A percentile compares a stretch with the other conserved stretches of the same genome.
Conservation (phyloP, 2,888 invertebrate species). For the Trichacis sp. region DNA sequence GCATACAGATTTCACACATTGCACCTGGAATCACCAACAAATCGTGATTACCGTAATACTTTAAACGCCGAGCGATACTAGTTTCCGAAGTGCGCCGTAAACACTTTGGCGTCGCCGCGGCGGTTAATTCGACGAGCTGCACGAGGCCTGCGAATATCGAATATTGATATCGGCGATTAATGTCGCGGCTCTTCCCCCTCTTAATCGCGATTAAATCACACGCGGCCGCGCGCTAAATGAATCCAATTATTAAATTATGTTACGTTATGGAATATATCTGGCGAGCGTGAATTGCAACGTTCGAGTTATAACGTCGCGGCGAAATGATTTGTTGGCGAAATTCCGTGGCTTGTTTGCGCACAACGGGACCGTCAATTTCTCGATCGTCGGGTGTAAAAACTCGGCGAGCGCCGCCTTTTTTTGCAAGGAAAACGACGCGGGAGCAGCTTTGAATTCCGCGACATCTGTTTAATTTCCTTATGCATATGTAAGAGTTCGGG, state of each 20-base stretch:
- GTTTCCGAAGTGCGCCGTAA: conserved; percentile 42
- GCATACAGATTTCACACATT: too few species aligned
- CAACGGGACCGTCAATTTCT: not conserved
- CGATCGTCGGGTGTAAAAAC: not conserved
- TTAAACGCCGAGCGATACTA: too few species aligned
- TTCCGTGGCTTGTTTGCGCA: conserved; percentile 22
- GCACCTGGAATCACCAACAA: too few species aligned
- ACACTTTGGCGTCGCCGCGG: conserved; percentile 44
- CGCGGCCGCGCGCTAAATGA: conserved; percentile 35
- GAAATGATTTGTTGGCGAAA: conserved; percentile 26
- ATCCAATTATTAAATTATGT: conserved; percentile 42
- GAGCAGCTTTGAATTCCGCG: conserved; percentile 50
- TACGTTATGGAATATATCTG: conserved; percentile 27
- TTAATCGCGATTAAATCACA: conserved; percentile 48
- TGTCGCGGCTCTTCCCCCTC: conserved; percentile 44
- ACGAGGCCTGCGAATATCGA: conserved; percentile 43
- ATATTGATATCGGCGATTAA: conserved; percentile 56
- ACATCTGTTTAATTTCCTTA: conserved; percentile 65
- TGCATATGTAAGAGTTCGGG: conserved; percentile 67
- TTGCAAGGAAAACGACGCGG: conserved; percentile 46
- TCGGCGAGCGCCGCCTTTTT: conserved; percentile 13
- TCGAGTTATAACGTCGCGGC: conserved; percentile 16
- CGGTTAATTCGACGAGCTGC: conserved; percentile 41
- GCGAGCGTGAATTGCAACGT: conserved; percentile 21
- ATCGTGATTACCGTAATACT: too few species aligned